These are phyloP conservation scores for Gulo gulo DNA, from an alignment of 2,113 vertebrate genomes.

Conservation along the genomic window DNA sequence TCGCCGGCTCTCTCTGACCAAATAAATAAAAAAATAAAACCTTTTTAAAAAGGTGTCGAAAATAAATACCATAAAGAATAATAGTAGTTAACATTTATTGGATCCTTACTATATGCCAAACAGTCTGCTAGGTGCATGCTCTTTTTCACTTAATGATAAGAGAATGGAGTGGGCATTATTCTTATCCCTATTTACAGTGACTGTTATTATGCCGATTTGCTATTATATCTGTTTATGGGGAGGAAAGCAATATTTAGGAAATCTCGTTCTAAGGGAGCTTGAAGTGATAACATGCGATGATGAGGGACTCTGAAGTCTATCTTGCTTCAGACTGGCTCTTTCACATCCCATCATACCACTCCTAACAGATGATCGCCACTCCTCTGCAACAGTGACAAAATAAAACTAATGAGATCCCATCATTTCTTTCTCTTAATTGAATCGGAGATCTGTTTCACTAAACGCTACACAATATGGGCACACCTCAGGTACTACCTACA, in stretches of 20 bases:
- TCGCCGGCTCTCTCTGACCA: neutral
- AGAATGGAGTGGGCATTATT: neutral
- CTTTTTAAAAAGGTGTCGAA: neutral
- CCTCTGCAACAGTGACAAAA: neutral
- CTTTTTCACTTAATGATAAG: neutral
- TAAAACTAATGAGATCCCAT: neutral
- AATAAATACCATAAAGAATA: neutral
- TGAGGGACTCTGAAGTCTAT: neutral
- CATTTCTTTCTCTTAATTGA: neutral
- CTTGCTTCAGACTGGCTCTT: neutral
- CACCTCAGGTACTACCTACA: neutral
- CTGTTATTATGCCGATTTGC: neutral
- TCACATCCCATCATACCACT: neutral
- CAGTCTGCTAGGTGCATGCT: neutral
- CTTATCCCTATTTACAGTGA: neutral
- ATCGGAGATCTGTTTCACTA: neutral
- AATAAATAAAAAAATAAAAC: neutral
- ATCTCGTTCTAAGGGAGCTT: neutral
- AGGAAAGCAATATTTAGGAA: neutral
- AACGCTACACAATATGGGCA: too few species aligned
- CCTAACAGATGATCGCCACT: neutral
- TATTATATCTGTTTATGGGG: neutral
- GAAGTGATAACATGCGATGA: neutral
- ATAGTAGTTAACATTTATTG: neutral
- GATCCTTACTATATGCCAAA: neutral